phyloP scores from a whole-genome alignment of 2,888 invertebrate species.

The Volucella zonaria region DNA sequence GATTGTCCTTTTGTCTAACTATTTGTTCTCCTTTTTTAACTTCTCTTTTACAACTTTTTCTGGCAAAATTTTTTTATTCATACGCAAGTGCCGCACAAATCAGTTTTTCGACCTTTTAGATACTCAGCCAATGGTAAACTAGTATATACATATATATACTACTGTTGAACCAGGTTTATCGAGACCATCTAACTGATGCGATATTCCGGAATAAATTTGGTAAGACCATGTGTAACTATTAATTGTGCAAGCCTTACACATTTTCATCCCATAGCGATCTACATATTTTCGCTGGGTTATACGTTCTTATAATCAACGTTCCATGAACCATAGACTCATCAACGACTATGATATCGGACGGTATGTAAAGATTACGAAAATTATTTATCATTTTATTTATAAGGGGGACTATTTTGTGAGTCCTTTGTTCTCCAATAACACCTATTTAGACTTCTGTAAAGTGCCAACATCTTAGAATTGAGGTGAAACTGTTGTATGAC shows the following conservation, averaged over 20 bases:
- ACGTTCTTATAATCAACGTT: neutral
- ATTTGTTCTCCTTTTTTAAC: constrained; percentile 20
- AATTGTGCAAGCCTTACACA: no score
- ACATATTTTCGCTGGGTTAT: neutral
- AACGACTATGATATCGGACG: neutral
- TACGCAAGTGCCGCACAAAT: constrained; percentile 24
- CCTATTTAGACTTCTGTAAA: no score
- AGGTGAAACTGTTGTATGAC: no score
- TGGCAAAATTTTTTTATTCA: constrained; percentile 6
- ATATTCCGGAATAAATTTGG: no score
- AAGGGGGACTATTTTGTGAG: neutral
- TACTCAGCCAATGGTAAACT: constrained; percentile 33
- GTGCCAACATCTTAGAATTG: no score
- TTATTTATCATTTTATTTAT: neutral
- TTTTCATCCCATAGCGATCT: no score
- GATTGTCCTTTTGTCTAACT: constrained; percentile 19
- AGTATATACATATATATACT: no score
- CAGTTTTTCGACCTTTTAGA: constrained; percentile 20
- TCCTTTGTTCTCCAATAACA: neutral
- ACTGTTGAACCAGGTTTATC: neutral
- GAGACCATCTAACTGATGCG: neutral
- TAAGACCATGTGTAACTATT: no score
- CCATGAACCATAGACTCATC: neutral
- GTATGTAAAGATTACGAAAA: neutral
- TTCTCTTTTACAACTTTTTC: neutral